Conservation (phyloP, 2,797 vertebrate genomes). For the Manis javanica region DNA sequence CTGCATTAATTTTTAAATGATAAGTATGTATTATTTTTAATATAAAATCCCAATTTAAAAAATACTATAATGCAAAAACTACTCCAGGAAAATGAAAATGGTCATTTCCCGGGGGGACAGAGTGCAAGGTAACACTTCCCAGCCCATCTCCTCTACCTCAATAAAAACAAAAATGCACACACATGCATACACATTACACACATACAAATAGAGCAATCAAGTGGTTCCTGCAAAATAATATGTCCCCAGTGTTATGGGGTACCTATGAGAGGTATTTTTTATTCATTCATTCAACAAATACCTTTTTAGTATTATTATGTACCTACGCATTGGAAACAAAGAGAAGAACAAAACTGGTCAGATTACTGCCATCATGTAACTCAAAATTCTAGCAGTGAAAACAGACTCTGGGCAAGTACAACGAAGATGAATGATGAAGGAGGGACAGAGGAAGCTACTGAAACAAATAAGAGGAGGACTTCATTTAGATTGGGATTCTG, state of each 20-base stretch:
- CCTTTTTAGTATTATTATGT: not conserved
- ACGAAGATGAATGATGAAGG: not conserved
- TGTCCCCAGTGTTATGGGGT: not conserved
- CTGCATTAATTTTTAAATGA: slow-evolving; percentile 2
- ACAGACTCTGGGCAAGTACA: not conserved
- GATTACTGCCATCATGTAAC: not conserved
- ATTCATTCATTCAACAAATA: slow-evolving; percentile 11
- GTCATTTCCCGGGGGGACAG: not conserved
- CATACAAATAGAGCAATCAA: not conserved
- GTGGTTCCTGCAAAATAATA: not conserved
- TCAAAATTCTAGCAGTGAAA: not conserved
- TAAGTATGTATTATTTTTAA: not conserved
- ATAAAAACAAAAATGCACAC: not conserved
- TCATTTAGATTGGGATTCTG: not conserved
- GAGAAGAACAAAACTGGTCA: not conserved
- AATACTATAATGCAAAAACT: not conserved
- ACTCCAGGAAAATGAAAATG: not conserved
- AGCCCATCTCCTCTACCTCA: not conserved
- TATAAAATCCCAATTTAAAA: not conserved
- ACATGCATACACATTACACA: not conserved
- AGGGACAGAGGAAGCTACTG: not conserved
- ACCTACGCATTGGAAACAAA: not conserved
- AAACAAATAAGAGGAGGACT: not conserved
- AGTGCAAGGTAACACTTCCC: not conserved
- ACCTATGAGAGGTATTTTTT: not conserved